phyloP scores from a whole-genome alignment of 35 echinoderm and acorn worm species.

The Stichopus chloronotus region DNA sequence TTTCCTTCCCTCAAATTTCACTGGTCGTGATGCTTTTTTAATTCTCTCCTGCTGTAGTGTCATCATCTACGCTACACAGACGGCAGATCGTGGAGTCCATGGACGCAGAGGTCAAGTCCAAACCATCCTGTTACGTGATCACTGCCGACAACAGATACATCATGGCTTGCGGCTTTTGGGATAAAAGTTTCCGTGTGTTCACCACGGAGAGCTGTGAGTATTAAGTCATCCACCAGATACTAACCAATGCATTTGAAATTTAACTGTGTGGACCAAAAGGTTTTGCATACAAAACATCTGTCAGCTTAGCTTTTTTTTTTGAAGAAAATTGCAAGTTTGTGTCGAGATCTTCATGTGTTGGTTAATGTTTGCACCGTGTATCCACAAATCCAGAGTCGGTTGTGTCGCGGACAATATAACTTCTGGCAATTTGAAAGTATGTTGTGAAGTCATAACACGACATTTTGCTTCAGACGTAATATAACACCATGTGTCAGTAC shows the following conservation, averaged over 20 bases:
- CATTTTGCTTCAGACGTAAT: too few relatives aligned
- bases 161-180: conserved; percentile 99
- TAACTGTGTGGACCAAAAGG: background rate
- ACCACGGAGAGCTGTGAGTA: conserved; percentile 91
- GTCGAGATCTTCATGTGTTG: too few relatives aligned
- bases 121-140: conserved; percentile 93
- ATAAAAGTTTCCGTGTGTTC: conserved; percentile 97
- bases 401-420: too few relatives aligned
- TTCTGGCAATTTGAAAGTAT: too few relatives aligned
- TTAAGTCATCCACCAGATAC: background rate
- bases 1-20: too few relatives aligned
- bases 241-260: background rate
- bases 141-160: conserved; percentile 95
- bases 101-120: conserved; percentile 87
- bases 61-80: conserved; percentile 86
- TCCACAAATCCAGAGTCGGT: too few relatives aligned
- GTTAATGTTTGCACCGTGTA: too few relatives aligned
- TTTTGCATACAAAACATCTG: too few relatives aligned
- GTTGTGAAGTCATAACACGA: too few relatives aligned
- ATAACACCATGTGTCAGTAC: too few relatives aligned
- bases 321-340: too few relatives aligned
- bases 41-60: conserved; percentile 69
- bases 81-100: conserved; percentile 93
- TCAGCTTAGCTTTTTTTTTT: too few relatives aligned
- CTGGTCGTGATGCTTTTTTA: background rate